Evolutionary conservation across 1,140 invertebrate species (phyloP), one percentile per base, ranked within the genome.

Genomic region (Euwallacea similis): DNA sequence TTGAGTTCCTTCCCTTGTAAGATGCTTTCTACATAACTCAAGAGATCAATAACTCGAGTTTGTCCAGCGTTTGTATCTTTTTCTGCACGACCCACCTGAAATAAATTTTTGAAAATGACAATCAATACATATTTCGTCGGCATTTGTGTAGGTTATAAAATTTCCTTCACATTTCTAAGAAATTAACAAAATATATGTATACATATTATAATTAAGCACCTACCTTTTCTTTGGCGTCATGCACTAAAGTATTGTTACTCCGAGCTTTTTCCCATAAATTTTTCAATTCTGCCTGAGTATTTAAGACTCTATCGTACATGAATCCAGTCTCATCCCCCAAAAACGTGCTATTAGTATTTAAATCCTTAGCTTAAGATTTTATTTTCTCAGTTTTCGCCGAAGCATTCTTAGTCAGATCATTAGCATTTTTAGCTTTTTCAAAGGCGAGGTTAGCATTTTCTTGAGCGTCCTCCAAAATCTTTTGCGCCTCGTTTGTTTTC

Each of bases 11-110:
- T n/a, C n/a, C n/a, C n/a, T n/a, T n/a, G n/a, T n/a, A 92, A 87
- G 66, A 98, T 97, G 61, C 89, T 87, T 58, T 91, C 86, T 6
- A 98, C 87, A 59, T 93, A 90, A 7, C 86, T 84, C 21, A 95
- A 81, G 7, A 95, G 91, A 78, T 93, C 91, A 7, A 88, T 83
- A 0, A 97, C 93, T 84, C 93, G 91, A 69, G 90, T 88, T 53
- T 89, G 88, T 0, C 93, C 93, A 74, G 92, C 87, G 53, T 86
- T 83, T 0, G 94, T 92, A 70, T 91, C 90, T 16, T 87, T 92
- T 79, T 94, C 94, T 2, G 95, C 94, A 84, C 94, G 88, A 46
- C 93, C 93, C n/a, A 97, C 95, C 87, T 94, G 86, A 74, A 21
- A 67, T 60, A 84, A 74, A 11, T 50, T 50, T 2, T 10, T 11